Percentiles rank a stretch among this genome's conserved stretches.
Conservation (phyloP, 2,113 vertebrate species). For the Bos taurus region ARS-UCD2.0 NC_037351.1:15863001-15863500, state of each 20-base stretch:
- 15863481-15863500: background rate
- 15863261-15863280: background rate
- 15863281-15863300: background rate
- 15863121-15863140: background rate
- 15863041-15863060: no score
- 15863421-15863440: background rate
- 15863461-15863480: background rate
- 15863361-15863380: background rate
- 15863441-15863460: background rate
- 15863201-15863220: background rate
- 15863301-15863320: background rate
- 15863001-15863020: no score
- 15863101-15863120: background rate
- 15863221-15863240: background rate
- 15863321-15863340: background rate
- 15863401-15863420: background rate
- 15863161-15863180: background rate
- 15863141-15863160: background rate
- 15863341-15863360: background rate
- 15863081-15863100: background rate
- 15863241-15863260: background rate
- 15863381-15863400: background rate
- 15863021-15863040: no score
- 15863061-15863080: background rate
- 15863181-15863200: fast-evolving